A percentile compares a stretch with the other conserved stretches of the same genome.
These are phyloP conservation scores for Stenchaetothrips biformis DNA, from an alignment of 2,888 invertebrate species.

Conservation along the genomic window DNA sequence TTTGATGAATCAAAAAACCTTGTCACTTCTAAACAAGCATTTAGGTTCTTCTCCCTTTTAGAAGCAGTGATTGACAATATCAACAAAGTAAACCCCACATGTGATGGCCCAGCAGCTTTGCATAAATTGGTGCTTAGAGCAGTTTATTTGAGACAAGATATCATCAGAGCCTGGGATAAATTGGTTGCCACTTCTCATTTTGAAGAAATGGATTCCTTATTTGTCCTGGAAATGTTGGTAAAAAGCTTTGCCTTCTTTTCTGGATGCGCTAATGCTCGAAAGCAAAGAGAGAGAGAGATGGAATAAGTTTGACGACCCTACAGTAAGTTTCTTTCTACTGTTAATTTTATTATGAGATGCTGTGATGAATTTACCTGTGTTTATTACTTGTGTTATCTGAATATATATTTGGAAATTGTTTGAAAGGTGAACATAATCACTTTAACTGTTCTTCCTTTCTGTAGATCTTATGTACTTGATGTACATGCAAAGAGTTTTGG, in stretches of 20 bases:
- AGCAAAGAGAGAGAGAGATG: background rate
- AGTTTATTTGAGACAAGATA: slow-evolving; percentile 2
- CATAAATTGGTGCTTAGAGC: slow-evolving; percentile 18
- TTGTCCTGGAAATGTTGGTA: background rate
- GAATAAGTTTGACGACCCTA: background rate
- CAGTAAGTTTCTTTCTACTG: no score
- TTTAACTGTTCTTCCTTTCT: background rate
- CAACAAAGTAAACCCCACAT: background rate
- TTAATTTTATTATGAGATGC: background rate
- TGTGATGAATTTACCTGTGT: background rate
- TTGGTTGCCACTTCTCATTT: slow-evolving; percentile 1
- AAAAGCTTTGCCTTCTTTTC: slow-evolving; percentile 15
- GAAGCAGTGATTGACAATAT: background rate
- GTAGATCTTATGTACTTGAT: no score
- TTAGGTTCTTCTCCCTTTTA: background rate
- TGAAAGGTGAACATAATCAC: background rate
- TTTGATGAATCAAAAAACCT: background rate
- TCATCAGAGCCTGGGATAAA: slow-evolving; percentile 1
- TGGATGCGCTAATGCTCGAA: background rate
- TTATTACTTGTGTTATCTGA: background rate
- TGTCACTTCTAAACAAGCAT: background rate
- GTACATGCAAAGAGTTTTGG: no score
- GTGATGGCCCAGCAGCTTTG: background rate
- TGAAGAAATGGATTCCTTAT: slow-evolving; percentile 7
- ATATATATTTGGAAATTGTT: background rate